Evolutionary conservation across 1,140 invertebrate genomes (phyloP).

Genomic region (Colletes latitarsis): DNA sequence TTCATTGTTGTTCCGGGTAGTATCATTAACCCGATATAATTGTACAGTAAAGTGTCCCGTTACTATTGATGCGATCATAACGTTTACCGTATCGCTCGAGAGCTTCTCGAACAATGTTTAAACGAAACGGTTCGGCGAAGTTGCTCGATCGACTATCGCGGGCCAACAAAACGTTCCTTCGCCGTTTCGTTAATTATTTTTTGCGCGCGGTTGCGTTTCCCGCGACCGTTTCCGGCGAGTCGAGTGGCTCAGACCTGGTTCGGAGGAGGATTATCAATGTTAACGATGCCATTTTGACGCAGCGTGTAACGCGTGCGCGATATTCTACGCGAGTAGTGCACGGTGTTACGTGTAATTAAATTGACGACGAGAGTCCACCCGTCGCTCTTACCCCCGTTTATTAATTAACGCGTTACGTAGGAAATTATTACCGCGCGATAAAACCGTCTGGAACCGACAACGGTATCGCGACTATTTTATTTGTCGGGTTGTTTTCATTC

Average conservation of each 20-base stretch:
- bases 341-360: constrained; percentile 55
- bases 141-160: background rate
- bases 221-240: background rate
- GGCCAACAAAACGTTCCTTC: constrained; percentile 1
- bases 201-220: background rate
- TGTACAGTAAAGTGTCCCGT: background rate
- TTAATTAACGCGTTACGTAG: constrained; percentile 63
- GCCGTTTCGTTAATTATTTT: constrained; percentile 35
- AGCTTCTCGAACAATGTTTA: background rate
- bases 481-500: constrained; percentile 20
- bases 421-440: constrained; percentile 51
- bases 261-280: constrained; percentile 38
- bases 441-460: constrained; percentile 37
- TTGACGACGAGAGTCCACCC: constrained; percentile 33
- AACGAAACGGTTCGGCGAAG: background rate
- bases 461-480: constrained; percentile 20
- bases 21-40: constrained; percentile 18
- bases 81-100: background rate
- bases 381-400: constrained; percentile 48
- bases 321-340: constrained; percentile 7
- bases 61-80: background rate
- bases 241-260: constrained; percentile 23
- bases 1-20: constrained; percentile 11
- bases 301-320: background rate
- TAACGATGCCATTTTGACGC: constrained; percentile 49